A percentile compares a stretch with the other conserved stretches of the same genome.
Evolutionary conservation across 2,113 vertebrate species (phyloP).

Genomic region (Lethenteron reissneri): DNA sequence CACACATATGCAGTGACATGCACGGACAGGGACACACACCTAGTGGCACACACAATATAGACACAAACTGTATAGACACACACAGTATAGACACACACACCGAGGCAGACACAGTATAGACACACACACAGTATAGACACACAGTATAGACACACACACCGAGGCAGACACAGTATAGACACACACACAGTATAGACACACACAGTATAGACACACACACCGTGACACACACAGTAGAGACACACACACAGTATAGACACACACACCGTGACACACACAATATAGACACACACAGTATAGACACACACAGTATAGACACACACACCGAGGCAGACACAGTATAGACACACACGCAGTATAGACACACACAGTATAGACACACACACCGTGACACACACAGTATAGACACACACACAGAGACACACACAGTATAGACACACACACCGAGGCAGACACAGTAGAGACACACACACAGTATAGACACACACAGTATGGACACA

Average conservation of each 20-base stretch:
- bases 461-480: not conserved
- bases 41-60: not conserved
- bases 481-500: conserved; percentile 18
- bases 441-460: not conserved
- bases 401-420: not conserved
- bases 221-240: not conserved
- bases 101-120: not conserved
- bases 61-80: not conserved
- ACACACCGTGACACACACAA: not conserved
- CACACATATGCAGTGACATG: not conserved
- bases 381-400: no score
- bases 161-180: not conserved
- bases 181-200: conserved; percentile 15
- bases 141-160: not conserved
- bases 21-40: not conserved
- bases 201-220: conserved; percentile 13
- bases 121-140: not conserved
- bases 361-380: no score
- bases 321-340: not conserved
- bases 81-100: not conserved
- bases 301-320: not conserved
- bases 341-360: not conserved
- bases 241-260: conserved; percentile 3
- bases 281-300: not conserved
- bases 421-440: not conserved